These are phyloP conservation scores for Palloptera scutellata DNA, from an alignment of 2,888 invertebrate species.

Conservation along the genomic window DNA sequence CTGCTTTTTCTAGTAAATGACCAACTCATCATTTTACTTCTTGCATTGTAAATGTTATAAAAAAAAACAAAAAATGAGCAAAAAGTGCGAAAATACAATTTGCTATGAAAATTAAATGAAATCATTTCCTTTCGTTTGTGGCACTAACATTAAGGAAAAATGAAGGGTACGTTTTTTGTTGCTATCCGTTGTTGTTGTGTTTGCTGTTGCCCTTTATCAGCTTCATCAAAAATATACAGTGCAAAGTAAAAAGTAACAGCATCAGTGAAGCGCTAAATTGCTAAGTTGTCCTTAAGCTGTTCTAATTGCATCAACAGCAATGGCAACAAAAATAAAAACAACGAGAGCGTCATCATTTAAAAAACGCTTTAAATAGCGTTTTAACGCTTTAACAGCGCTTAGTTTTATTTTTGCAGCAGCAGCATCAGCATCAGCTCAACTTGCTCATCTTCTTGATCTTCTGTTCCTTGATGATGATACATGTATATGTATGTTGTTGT, in stretches of 20 bases:
- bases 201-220: too few relatives aligned
- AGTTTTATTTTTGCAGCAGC: conserved; percentile 33
- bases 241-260: not conserved
- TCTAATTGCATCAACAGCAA: conserved; percentile 28
- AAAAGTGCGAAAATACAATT: conserved; percentile 18
- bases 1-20: conserved; percentile 18
- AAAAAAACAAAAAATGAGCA: not conserved
- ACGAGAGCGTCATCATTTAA: conserved; percentile 11
- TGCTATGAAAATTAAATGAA: conserved; percentile 30
- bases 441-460: too few relatives aligned
- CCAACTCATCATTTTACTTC: not conserved
- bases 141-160: conserved; percentile 14
- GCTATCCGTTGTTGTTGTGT: too few relatives aligned
- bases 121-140: conserved; percentile 29
- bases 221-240: too few relatives aligned
- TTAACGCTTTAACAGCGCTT: conserved; percentile 5
- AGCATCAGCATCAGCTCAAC: conserved; percentile 40
- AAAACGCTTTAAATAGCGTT: conserved; percentile 9
- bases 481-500: too few relatives aligned
- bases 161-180: not conserved
- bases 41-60: not conserved
- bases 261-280: conserved; percentile 35
- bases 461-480: too few relatives aligned
- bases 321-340: too few relatives aligned
- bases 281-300: conserved; percentile 21